Conservation (phyloP, 64 coral and sea anemone genomes). For the Pocillopora damicornis region DNA sequence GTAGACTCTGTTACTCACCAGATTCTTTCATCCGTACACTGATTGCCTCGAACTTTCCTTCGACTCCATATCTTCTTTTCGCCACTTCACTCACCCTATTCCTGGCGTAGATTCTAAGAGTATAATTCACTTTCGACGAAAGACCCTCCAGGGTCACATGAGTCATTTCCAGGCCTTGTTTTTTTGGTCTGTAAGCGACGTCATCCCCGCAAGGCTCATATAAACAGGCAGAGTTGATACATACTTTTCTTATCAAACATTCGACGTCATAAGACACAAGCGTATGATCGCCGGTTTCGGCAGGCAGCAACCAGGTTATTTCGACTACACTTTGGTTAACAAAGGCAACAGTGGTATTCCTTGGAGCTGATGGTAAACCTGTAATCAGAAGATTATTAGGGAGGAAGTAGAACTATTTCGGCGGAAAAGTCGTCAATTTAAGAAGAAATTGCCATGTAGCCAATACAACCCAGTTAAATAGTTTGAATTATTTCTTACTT, state of each 20-base stretch:
- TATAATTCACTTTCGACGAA: background rate
- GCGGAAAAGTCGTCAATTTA: background rate
- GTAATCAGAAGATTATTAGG: background rate
- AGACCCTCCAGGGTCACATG: background rate
- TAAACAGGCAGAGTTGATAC: background rate
- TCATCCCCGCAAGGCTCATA: background rate
- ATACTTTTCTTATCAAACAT: background rate
- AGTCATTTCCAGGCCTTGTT: background rate
- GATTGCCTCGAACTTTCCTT: background rate
- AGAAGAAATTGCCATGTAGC: background rate
- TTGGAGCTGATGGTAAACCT: background rate
- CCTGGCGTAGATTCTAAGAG: background rate
- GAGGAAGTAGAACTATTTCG: background rate
- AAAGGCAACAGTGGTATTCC: background rate
- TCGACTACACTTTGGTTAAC: background rate
- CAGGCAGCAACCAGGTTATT: conserved; percentile 5
- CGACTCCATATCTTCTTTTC: background rate
- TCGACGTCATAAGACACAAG: background rate
- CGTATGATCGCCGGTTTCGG: background rate
- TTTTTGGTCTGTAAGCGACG: background rate
- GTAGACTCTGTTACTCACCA: background rate
- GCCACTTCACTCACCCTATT: conserved; percentile 16
- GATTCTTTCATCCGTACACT: background rate
- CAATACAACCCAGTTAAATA: background rate
- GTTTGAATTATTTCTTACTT: background rate